Evolutionary conservation across 1,140 invertebrate species (phyloP).

Genomic region (Magallana angulata): DNA sequence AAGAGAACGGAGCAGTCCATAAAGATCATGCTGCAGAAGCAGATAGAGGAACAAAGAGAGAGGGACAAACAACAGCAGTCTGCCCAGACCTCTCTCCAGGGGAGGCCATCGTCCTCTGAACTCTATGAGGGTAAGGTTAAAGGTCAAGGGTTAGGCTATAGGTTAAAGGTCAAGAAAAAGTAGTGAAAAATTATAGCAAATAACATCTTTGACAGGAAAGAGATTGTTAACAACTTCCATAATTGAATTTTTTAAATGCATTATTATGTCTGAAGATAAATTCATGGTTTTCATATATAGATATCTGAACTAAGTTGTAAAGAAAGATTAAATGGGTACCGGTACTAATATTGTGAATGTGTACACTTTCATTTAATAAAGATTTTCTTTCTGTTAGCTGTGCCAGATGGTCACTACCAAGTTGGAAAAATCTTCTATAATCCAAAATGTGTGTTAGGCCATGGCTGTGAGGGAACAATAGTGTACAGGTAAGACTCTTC

Average conservation of each 20-base stretch:
- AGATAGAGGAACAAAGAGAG: slow-evolving; percentile 70
- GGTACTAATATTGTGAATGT: no score
- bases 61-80: slow-evolving; percentile 61
- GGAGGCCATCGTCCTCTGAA: slow-evolving; percentile 47
- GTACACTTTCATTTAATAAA: no score
- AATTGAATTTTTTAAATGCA: not conserved
- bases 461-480: slow-evolving; percentile 99
- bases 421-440: slow-evolving; percentile 96
- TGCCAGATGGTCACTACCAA: slow-evolving; percentile 84
- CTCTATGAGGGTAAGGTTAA: slow-evolving; percentile 61
- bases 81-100: slow-evolving; percentile 65
- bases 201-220: not conserved
- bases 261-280: not conserved
- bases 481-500: slow-evolving; percentile 90
- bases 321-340: no score
- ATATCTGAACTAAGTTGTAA: no score
- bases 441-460: slow-evolving; percentile 92
- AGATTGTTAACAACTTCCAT: not conserved
- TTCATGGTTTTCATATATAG: not conserved
- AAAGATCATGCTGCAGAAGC: slow-evolving; percentile 72
- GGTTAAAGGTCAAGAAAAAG: no score
- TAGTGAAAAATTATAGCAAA: not conserved
- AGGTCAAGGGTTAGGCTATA: not conserved
- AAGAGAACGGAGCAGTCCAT: slow-evolving; percentile 74
- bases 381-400: slow-evolving; percentile 56